Percentiles rank a stretch among this genome's conserved stretches.
These are phyloP conservation scores for Sussaba pulchella DNA, from an alignment of 2,888 invertebrate genomes.

Conservation along the genomic window DNA sequence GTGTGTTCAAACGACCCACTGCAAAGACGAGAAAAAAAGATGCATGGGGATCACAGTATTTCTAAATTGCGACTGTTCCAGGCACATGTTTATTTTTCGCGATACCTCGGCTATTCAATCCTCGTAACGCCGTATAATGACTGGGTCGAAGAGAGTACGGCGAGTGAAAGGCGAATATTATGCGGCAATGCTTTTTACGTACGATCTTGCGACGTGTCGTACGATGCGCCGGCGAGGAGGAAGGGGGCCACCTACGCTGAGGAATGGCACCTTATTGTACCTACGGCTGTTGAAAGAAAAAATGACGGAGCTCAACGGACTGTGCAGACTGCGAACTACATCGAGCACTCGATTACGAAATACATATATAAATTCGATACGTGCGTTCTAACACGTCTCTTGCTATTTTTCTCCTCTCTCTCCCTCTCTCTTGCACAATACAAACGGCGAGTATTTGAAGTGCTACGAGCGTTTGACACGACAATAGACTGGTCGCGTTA, in stretches of 20 bases:
- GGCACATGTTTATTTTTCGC: background rate
- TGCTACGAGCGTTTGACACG: slow-evolving; percentile 42
- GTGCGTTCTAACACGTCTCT: background rate
- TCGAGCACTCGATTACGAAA: slow-evolving; percentile 49
- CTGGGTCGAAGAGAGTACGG: background rate
- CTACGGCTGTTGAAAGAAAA: slow-evolving; percentile 2
- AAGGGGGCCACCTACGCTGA: slow-evolving; percentile 30
- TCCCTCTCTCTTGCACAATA: slow-evolving; percentile 43
- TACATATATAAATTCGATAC: slow-evolving; percentile 12
- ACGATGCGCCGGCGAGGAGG: slow-evolving; percentile 4
- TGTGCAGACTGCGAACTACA: slow-evolving; percentile 34
- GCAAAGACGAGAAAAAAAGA: no score
- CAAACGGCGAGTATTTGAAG: slow-evolving; percentile 30
- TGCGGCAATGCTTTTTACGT: slow-evolving; percentile 6
- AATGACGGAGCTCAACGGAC: background rate
- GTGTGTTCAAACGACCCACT: no score
- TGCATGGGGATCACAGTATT: no score
- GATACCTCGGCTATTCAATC: background rate
- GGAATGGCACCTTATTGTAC: slow-evolving; percentile 42
- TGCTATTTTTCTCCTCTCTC: slow-evolving; percentile 5
- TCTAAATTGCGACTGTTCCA: no score
- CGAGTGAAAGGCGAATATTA: slow-evolving; percentile 50
- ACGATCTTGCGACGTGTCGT: slow-evolving; percentile 6
- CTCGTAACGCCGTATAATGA: background rate
- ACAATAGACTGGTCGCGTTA: slow-evolving; percentile 3